These are phyloP conservation scores for Urocyon cinereoargenteus DNA, from an alignment of 2,797 vertebrate genomes.

Conservation along the genomic window DNA sequence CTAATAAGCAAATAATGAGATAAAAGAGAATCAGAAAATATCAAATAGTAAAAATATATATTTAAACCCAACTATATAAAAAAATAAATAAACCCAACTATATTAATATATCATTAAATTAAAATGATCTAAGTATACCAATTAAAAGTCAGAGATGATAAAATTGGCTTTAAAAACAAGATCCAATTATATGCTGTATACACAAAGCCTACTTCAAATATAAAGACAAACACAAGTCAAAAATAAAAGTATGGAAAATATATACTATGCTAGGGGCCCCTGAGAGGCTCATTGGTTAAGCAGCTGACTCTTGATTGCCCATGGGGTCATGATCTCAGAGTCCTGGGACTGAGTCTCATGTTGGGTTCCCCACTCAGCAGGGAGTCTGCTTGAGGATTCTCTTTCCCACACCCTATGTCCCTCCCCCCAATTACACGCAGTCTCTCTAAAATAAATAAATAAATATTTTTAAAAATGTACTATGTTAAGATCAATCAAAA, in stretches of 20 bases:
- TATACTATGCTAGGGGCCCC: neutral
- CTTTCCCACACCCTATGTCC: too few relatives aligned
- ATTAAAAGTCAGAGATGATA: neutral
- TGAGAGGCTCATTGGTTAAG: too few relatives aligned
- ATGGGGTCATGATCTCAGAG: too few relatives aligned
- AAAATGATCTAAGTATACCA: neutral
- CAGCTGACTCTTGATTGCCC: too few relatives aligned
- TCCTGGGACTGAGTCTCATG: too few relatives aligned
- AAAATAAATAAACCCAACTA: neutral
- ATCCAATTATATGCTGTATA: neutral
- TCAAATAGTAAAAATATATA: neutral
- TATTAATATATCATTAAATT: neutral
- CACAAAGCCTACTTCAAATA: neutral
- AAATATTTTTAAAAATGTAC: neutral
- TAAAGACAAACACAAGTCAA: neutral
- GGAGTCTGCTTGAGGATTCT: too few relatives aligned
- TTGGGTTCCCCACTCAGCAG: too few relatives aligned
- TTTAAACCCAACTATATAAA: neutral
- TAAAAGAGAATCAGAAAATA: neutral
- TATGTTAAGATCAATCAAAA: neutral
- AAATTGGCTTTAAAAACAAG: neutral
- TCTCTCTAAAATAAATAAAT: too few relatives aligned
- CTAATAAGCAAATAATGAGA: neutral
- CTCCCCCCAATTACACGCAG: too few relatives aligned
- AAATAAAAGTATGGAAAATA: slow-evolving; percentile 11